A percentile compares a stretch with the other conserved stretches of the same genome.
Conservation (phyloP, 2,113 vertebrate species). For the Cacatua alba region DNA sequence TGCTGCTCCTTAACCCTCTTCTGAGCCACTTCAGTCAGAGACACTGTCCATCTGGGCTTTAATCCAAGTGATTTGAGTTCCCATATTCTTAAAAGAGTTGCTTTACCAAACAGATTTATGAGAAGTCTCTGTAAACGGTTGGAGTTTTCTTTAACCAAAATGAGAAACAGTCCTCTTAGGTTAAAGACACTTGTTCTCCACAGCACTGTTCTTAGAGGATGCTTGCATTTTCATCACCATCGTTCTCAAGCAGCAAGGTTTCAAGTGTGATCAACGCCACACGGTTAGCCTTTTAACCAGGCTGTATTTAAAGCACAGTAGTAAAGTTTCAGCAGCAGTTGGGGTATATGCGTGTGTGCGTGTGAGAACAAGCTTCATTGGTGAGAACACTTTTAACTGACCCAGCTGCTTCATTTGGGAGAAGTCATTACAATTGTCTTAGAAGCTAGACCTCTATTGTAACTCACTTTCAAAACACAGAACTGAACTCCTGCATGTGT, state of each 20-base stretch:
- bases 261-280: neutral
- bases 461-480: neutral
- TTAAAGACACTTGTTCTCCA: neutral
- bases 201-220: neutral
- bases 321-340: neutral
- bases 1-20: neutral
- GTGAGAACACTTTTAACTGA: neutral
- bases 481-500: neutral
- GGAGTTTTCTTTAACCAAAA: neutral
- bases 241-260: neutral
- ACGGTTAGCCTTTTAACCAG: neutral
- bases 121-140: neutral
- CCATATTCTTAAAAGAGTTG: neutral
- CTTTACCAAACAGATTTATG: neutral
- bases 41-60: neutral
- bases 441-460: neutral
- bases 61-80: neutral
- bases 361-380: neutral
- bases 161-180: neutral
- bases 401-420: neutral
- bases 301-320: neutral
- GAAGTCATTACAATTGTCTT: neutral
- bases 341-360: fast-evolving
- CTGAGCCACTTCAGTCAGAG: neutral
- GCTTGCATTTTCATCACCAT: neutral